These are phyloP conservation scores for Lasioglossum albipes DNA, from an alignment of 1,140 invertebrate genomes.

Conservation along the genomic window DNA sequence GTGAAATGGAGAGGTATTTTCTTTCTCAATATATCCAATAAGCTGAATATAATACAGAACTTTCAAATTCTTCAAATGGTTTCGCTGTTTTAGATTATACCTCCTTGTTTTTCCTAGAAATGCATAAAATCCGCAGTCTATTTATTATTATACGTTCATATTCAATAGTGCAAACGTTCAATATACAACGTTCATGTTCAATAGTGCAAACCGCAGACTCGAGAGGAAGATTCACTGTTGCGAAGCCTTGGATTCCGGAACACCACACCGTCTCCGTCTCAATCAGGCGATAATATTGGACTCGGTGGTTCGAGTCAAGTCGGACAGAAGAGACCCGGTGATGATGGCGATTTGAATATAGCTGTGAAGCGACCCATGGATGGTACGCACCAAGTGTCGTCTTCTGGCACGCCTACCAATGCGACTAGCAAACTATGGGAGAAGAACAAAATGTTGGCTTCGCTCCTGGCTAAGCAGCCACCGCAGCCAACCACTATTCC, in stretches of 20 bases:
- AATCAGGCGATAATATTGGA: constrained; percentile 70
- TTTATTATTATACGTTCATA: too few species aligned
- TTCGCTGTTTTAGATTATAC: too few species aligned
- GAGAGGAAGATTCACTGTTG: constrained; percentile 81
- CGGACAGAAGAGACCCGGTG: constrained; percentile 85
- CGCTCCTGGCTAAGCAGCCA: constrained; percentile 89
- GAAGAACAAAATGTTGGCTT: constrained; percentile 93
- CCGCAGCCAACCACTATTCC: constrained; percentile 86
- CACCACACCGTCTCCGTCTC: constrained; percentile 79
- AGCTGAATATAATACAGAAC: too few species aligned
- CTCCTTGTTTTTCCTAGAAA: too few species aligned
- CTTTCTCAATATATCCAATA: too few species aligned
- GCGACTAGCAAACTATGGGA: constrained; percentile 87
- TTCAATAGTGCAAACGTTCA: constrained; percentile 28
- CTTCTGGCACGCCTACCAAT: constrained; percentile 74
- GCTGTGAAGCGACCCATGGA: constrained; percentile 81
- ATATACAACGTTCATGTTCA: background rate
- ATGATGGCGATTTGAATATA: constrained; percentile 83
- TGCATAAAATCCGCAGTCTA: too few species aligned
- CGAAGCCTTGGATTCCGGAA: constrained; percentile 83
- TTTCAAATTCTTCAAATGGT: too few species aligned
- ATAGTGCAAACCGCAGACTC: constrained; percentile 62
- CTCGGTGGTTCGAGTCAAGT: constrained; percentile 77
- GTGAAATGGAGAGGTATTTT: too few species aligned
- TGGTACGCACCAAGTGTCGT: constrained; percentile 79